A percentile compares a stretch with the other conserved stretches of the same genome.
These are phyloP conservation scores for Orthonyx spaldingii DNA, from an alignment of 2,113 vertebrate species.

Conservation along the genomic window DNA sequence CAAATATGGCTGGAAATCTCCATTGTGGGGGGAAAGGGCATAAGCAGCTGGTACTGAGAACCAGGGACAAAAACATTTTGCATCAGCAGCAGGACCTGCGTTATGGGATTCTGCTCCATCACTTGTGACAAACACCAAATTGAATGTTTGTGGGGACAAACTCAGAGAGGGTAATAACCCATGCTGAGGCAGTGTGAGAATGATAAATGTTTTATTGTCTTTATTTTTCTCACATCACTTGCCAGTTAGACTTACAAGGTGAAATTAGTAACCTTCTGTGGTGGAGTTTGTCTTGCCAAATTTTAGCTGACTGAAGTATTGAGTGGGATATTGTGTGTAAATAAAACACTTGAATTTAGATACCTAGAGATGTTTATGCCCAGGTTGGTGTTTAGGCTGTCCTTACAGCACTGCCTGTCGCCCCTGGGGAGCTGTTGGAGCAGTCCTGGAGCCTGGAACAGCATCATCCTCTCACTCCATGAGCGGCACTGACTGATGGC, in stretches of 20 bases:
- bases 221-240: constrained; percentile 50
- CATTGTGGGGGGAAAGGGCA: background rate
- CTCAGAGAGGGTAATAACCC: constrained; percentile 41
- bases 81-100: background rate
- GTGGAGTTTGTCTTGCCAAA: background rate
- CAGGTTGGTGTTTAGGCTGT: background rate
- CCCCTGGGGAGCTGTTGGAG: background rate
- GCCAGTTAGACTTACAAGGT: constrained; percentile 34
- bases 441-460: background rate
- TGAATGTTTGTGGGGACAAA: constrained; percentile 45
- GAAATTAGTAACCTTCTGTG: constrained; percentile 23
- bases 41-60: background rate
- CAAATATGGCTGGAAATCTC: background rate
- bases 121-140: constrained; percentile 40
- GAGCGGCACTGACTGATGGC: rapidly evolving
- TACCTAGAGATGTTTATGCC: background rate
- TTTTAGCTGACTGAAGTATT: background rate
- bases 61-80: background rate
- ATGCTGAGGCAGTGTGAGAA: background rate
- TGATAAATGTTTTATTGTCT: constrained; percentile 55
- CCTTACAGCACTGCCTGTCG: background rate
- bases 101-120: constrained; percentile 30
- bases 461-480: rapidly evolving
- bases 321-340: background rate
- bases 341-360: background rate